phyloP scores from a whole-genome alignment of 2,888 invertebrate genomes.

The Drosophila melanosoma region DNA sequence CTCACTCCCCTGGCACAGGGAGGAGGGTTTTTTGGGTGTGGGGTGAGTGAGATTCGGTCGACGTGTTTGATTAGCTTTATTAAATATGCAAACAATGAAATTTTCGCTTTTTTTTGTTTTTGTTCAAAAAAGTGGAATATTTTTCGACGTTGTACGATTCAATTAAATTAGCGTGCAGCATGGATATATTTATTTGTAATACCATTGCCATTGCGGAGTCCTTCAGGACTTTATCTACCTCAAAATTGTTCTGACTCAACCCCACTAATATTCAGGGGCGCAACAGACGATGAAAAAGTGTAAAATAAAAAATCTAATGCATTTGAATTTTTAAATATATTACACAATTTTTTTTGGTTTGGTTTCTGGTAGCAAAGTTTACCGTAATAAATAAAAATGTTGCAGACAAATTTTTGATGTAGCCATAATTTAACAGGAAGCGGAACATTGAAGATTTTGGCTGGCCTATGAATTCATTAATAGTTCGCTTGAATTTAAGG shows the following conservation, averaged over 20 bases:
- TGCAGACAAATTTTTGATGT: slow-evolving; percentile 35
- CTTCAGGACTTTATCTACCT: slow-evolving; percentile 13
- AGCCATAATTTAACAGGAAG: slow-evolving; percentile 20
- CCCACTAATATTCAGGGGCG: slow-evolving; percentile 26
- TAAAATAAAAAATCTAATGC: slow-evolving; percentile 39
- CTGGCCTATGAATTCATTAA: slow-evolving; percentile 28
- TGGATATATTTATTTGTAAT: slow-evolving; percentile 53
- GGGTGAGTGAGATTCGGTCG: slow-evolving; percentile 37
- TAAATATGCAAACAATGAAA: slow-evolving; percentile 79
- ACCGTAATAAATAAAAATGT: slow-evolving; percentile 68
- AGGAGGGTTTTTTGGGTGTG: slow-evolving; percentile 4
- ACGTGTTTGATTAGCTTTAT: slow-evolving; percentile 79
- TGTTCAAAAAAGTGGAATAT: slow-evolving; percentile 74
- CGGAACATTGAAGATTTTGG: not conserved
- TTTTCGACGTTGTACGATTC: slow-evolving; percentile 66
- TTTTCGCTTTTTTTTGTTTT: slow-evolving; percentile 76
- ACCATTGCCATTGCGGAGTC: slow-evolving; percentile 26
- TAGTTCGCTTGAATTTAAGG: not conserved
- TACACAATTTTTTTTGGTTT: slow-evolving; percentile 12
- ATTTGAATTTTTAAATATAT: slow-evolving; percentile 56
- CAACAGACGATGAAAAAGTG: slow-evolving; percentile 18
- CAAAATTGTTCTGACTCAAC: slow-evolving; percentile 9
- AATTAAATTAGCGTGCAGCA: slow-evolving; percentile 58
- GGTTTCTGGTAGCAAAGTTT: slow-evolving; percentile 12
- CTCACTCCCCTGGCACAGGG: slow-evolving; percentile 56